phyloP scores from a whole-genome alignment of 2,888 invertebrate genomes.

The Drosophila histrio region DNA sequence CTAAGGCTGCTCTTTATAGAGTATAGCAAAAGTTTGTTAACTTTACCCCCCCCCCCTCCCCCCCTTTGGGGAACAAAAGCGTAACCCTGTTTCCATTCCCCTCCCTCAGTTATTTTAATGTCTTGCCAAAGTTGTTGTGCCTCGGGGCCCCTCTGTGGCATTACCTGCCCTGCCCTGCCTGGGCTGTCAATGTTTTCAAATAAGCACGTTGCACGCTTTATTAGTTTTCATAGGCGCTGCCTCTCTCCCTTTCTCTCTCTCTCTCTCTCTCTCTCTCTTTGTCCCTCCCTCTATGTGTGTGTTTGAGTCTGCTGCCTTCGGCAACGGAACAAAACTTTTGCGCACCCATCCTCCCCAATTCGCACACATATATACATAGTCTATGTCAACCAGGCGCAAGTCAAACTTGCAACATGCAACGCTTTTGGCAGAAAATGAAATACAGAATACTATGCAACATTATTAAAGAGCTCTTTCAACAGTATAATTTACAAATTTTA shows the following conservation, averaged over 20 bases:
- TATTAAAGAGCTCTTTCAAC: conserved; percentile 31
- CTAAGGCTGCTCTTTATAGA: conserved; percentile 3
- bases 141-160: conserved; percentile 10
- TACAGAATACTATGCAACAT: conserved; percentile 52
- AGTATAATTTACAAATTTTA: conserved; percentile 8
- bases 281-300: background rate
- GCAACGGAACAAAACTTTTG: conserved; percentile 60
- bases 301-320: conserved; percentile 18
- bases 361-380: background rate
- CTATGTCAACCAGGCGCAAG: conserved; percentile 57
- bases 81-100: background rate
- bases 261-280: background rate
- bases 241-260: background rate
- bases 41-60: too few relatives aligned
- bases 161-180: background rate
- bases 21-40: conserved; percentile 25
- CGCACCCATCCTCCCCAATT: background rate
- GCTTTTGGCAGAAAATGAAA: conserved; percentile 25
- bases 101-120: conserved; percentile 36
- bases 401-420: conserved; percentile 61
- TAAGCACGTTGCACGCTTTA: conserved; percentile 76
- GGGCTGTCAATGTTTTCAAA: conserved; percentile 66
- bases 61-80: conserved; percentile 18
- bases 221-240: conserved; percentile 72
- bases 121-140: conserved; percentile 43